phyloP scores from a whole-genome alignment of 1,140 invertebrate species.

The Protaetia brevitarsis region DNA sequence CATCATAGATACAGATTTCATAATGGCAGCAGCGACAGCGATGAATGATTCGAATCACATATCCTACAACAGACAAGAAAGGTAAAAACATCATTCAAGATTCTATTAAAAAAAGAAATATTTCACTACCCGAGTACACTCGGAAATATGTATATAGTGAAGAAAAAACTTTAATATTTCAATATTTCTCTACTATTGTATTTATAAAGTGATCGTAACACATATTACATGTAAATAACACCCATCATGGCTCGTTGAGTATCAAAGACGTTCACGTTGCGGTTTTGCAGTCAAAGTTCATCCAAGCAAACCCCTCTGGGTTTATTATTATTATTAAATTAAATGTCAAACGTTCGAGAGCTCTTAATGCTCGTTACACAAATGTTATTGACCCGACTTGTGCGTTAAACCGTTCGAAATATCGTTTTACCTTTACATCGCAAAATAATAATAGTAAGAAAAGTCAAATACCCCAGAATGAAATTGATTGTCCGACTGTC shows the following conservation, averaged over 20 bases:
- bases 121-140: too few species aligned
- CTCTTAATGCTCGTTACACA: neutral
- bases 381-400: slow-evolving; percentile 3
- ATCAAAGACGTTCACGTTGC: neutral
- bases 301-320: neutral
- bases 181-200: too few species aligned
- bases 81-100: slow-evolving; percentile 32
- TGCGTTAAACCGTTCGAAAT: neutral
- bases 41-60: slow-evolving; percentile 45
- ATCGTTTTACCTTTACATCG: too few species aligned
- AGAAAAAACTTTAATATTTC: too few species aligned
- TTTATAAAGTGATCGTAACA: too few species aligned
- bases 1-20: slow-evolving; percentile 49
- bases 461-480: too few species aligned
- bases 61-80: slow-evolving; percentile 45
- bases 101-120: too few species aligned
- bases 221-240: neutral
- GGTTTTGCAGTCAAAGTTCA: neutral
- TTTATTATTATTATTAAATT: slow-evolving; percentile 8
- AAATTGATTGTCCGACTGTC: too few species aligned
- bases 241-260: neutral
- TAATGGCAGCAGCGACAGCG: slow-evolving; percentile 45
- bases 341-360: neutral
- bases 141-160: too few species aligned
- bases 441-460: neutral